A percentile compares a stretch with the other conserved stretches of the same genome.
These are phyloP conservation scores for Glandiceps talaboti DNA, from an alignment of 53 echinoderm and acorn worm genomes.

Conservation along the genomic window DNA sequence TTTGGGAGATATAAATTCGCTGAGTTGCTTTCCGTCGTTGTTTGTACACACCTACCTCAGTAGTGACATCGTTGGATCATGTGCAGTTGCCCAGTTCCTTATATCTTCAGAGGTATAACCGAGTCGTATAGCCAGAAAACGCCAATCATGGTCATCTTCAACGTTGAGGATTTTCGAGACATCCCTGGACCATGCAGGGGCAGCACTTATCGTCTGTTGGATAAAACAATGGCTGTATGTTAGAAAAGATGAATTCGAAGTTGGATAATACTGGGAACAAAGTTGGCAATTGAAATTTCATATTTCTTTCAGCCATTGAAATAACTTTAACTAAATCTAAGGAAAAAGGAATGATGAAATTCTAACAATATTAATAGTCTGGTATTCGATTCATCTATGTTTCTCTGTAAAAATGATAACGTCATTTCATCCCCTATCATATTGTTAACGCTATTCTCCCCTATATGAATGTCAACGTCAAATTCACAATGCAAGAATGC, in stretches of 20 bases:
- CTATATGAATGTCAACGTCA: no score
- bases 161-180: slow-evolving; percentile 79
- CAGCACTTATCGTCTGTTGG: slow-evolving; percentile 75
- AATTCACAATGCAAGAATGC: no score
- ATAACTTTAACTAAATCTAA: no score
- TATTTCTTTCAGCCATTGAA: no score
- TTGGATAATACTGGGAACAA: not conserved
- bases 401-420: no score
- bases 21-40: not conserved
- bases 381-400: no score
- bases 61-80: slow-evolving; percentile 87
- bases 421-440: no score
- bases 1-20: no score
- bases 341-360: no score
- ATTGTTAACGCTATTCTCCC: no score
- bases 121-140: slow-evolving; percentile 83
- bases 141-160: slow-evolving; percentile 81
- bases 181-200: slow-evolving; percentile 89
- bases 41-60: slow-evolving; percentile 10
- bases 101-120: slow-evolving; percentile 80
- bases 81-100: slow-evolving; percentile 88
- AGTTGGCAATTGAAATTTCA: not conserved
- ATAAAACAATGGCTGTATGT: no score
- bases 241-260: not conserved
- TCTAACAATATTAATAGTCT: no score